Conservation (phyloP, 2,888 invertebrate species). For the Pilophorus perplexus region DNA sequence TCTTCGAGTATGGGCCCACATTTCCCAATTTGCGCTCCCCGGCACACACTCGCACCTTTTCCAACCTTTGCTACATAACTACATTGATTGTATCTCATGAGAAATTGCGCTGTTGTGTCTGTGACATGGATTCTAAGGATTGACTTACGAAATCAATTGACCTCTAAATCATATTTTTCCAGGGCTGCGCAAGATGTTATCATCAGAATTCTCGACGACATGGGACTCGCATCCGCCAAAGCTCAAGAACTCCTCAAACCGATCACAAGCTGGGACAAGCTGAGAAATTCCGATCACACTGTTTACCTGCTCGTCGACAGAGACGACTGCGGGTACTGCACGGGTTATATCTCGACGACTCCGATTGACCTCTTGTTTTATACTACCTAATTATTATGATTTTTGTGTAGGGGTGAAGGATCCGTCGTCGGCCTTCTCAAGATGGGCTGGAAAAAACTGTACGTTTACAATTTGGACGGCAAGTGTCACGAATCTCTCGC, state of each 20-base stretch:
- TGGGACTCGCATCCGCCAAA: conserved; percentile 70
- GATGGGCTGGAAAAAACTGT: conserved; percentile 85
- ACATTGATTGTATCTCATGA: too few relatives aligned
- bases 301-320: conserved; percentile 59
- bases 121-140: too few relatives aligned
- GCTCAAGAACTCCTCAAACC: conserved; percentile 72
- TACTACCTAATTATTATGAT: too few relatives aligned
- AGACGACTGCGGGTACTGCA: conserved; percentile 60
- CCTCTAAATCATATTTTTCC: too few relatives aligned
- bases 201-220: conserved; percentile 60
- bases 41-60: not conserved
- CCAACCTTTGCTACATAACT: not conserved
- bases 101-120: too few relatives aligned
- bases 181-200: conserved; percentile 21
- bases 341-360: too few relatives aligned
- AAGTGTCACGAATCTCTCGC: conserved; percentile 75
- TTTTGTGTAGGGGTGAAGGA: conserved; percentile 64
- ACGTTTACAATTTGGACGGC: conserved; percentile 71
- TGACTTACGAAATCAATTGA: too few relatives aligned
- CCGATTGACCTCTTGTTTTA: too few relatives aligned
- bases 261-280: conserved; percentile 69
- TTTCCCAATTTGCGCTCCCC: not conserved
- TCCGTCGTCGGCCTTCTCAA: conserved; percentile 83
- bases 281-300: conserved; percentile 61
- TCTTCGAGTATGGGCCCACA: not conserved